A percentile compares a stretch with the other conserved stretches of the same genome.
These are phyloP conservation scores for Cynoglossus semilaevis DNA, from an alignment of 2,113 vertebrate genomes.

Conservation along the genomic window DNA sequence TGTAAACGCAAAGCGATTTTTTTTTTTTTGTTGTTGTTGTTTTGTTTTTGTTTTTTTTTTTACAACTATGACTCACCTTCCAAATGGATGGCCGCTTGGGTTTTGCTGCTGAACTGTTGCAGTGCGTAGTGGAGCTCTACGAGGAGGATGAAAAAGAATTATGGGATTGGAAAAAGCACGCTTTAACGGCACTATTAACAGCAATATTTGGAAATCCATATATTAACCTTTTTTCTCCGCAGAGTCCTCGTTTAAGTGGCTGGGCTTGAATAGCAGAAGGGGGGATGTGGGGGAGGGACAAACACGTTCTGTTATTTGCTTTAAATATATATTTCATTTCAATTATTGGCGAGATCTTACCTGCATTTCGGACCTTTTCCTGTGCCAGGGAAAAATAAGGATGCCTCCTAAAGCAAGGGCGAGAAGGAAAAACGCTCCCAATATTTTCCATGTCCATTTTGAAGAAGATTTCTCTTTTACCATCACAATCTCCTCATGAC, in stretches of 20 bases:
- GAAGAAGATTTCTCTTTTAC: conserved; percentile 51
- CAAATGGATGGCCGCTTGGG: conserved; percentile 76
- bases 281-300: neutral
- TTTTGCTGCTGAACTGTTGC: conserved; percentile 53
- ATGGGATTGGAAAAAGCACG: conserved; percentile 1
- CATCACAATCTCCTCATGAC: conserved; percentile 44
- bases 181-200: neutral
- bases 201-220: no score
- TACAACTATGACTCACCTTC: conserved; percentile 68
- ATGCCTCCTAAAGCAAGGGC: conserved; percentile 44
- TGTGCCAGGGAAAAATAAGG: conserved; percentile 45
- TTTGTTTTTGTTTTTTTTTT: no score
- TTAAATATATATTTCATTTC: neutral
- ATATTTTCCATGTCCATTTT: conserved; percentile 50
- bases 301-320: no score
- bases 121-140: conserved; percentile 56
- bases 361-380: conserved; percentile 14
- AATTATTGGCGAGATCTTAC: conserved; percentile 28
- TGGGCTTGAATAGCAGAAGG: conserved; percentile 14
- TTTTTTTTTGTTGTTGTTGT: no score
- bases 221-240: conserved; percentile 47
- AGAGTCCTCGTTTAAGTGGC: neutral
- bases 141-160: conserved; percentile 9
- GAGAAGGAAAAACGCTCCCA: conserved; percentile 14
- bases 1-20: no score